Base-by-base conservation (phyloP, 1,140 invertebrate species). In the Cataglyphis hispanica region DNA sequence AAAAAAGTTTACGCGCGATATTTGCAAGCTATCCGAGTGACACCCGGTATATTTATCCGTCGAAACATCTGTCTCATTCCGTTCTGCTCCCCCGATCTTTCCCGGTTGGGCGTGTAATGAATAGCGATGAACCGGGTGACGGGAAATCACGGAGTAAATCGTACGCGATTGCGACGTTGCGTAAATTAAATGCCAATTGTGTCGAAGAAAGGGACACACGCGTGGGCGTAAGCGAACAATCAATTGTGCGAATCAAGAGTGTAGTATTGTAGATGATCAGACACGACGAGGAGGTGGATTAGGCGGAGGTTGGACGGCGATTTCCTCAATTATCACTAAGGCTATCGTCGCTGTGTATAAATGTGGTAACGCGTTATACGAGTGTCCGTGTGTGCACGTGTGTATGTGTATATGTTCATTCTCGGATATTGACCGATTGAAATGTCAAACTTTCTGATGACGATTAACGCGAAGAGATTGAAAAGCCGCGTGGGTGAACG, bases 151-250 rank as follows among this genome's bases (percentile, higher is more conserved):
- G n/a, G 53, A 43, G 60, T 46, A 13, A 83, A 83, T 72, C 78
- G 78, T 25, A 6, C 34, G 16, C 78, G 64, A 25, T 74, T 83
- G 53, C 56, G 40, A 86, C 67, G 72, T 86, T 83, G 85, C 64
- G 43, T 83, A 86, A 86, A 86, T 46, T 56, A 83, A 86, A 83
- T 83, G 67, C 31, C 77, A 86, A 86, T 84, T 83, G 63, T 60
- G 72, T 61, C 43, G 75, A 64, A 37, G 60, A 86, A 86, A 83
- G 67, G 46, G 60, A 43, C 46, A 43, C 46, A 72, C 60, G 58
- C 37, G 67, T 84, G 85, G 77, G 67, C 50, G 85, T 83, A 64
- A 53, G 58, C 78, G 78, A 43, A 81, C 40, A 22, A 56, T 40
- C 63, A 67, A 86, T 86, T 86, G 84, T 83, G 31, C 31, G 72